Conservation (phyloP, 2,113 vertebrate species). For the Chaetodon trifascialis region DNA sequence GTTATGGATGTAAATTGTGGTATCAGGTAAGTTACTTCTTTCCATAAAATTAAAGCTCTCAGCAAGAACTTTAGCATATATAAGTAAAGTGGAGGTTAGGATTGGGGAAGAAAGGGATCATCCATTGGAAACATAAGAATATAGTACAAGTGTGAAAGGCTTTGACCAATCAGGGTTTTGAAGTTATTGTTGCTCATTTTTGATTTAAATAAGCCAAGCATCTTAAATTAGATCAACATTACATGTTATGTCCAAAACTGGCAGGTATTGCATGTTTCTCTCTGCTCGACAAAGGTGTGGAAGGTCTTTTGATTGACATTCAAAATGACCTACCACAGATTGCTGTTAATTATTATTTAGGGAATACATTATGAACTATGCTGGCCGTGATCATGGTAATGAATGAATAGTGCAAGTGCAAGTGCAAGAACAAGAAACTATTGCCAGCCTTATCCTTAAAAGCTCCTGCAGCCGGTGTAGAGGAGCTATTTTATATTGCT, state of each 20-base stretch:
- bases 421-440: not conserved
- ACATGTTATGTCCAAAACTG: not conserved
- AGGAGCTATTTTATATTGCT: not conserved
- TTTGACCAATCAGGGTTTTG: not conserved
- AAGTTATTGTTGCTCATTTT: not conserved
- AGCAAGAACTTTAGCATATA: not conserved
- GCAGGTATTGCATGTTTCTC: not conserved
- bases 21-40: slow-evolving; percentile 50
- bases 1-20: not conserved
- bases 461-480: not conserved
- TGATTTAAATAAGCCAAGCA: not conserved
- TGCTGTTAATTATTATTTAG: too few species aligned
- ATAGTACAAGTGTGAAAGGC: not conserved
- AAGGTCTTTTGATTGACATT: not conserved
- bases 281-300: not conserved
- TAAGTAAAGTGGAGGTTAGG: not conserved
- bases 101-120: not conserved
- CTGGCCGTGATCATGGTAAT: not conserved
- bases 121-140: not conserved
- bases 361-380: not conserved
- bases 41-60: not conserved
- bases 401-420: not conserved
- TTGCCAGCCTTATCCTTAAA: not conserved
- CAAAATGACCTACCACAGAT: not conserved
- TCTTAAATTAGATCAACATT: not conserved